These are phyloP conservation scores for Criorhina ranunculi DNA, from an alignment of 2,888 invertebrate genomes.

Conservation along the genomic window DNA sequence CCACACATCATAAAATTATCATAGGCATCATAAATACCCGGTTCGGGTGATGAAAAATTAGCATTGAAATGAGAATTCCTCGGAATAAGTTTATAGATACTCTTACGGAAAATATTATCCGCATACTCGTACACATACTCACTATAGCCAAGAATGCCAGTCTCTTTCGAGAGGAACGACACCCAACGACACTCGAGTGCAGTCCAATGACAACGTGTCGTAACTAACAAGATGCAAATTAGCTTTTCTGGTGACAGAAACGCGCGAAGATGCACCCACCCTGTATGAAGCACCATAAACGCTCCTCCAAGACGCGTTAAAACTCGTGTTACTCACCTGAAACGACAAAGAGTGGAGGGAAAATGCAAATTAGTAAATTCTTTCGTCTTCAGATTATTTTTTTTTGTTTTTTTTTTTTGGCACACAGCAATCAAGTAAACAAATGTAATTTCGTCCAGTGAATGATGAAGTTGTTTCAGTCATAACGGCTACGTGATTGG, in stretches of 20 bases:
- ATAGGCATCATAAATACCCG: conserved; percentile 59
- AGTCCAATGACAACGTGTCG: conserved; percentile 61
- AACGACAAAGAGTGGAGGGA: conserved; percentile 49
- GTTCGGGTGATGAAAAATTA: conserved; percentile 68
- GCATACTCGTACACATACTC: conserved; percentile 15
- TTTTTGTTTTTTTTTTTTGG: conserved; percentile 47
- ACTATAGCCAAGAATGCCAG: conserved; percentile 50
- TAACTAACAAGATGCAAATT: conserved; percentile 74
- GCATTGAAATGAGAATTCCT: conserved; percentile 73
- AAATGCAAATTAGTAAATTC: conserved; percentile 71
- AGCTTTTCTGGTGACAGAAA: conserved; percentile 71
- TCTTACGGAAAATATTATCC: conserved; percentile 40
- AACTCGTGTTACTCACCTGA: conserved; percentile 74
- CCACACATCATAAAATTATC: conserved; percentile 41
- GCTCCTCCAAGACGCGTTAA: conserved; percentile 47
- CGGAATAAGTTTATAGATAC: conserved; percentile 65
- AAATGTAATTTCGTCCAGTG: conserved; percentile 69
- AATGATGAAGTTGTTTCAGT: conserved; percentile 73
- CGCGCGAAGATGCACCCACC: conserved; percentile 62
- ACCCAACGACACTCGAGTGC: conserved; percentile 58
- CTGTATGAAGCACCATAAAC: conserved; percentile 53
- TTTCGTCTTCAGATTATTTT: too few relatives aligned
- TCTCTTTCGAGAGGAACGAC: conserved; percentile 47
- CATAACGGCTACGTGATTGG: conserved; percentile 73
- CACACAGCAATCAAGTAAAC: conserved; percentile 63